A percentile compares a stretch with the other conserved stretches of the same genome.
phyloP scores from a whole-genome alignment of 1,140 invertebrate species.

The Ylistrum balloti region DNA sequence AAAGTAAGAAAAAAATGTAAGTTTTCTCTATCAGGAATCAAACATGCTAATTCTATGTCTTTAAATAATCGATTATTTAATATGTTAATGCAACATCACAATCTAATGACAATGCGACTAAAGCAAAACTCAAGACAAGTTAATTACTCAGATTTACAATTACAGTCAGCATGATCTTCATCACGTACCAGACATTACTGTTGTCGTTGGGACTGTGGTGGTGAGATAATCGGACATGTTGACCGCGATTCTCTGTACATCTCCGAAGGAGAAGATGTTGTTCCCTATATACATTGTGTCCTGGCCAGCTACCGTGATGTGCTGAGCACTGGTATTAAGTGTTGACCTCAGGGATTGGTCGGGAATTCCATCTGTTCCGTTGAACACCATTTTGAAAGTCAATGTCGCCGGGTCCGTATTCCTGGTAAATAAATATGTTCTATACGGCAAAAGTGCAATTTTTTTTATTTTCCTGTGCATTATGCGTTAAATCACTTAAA shows the following conservation, averaged over 20 bases:
- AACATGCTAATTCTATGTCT: too few relatives aligned
- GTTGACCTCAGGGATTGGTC: background rate
- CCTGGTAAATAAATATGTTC: too few relatives aligned
- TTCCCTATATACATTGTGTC: background rate
- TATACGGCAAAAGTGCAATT: too few relatives aligned
- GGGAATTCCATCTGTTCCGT: background rate
- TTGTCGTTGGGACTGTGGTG: conserved; percentile 45
- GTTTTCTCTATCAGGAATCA: too few relatives aligned
- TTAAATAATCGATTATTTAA: too few relatives aligned
- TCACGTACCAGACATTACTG: conserved; percentile 54
- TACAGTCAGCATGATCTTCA: too few relatives aligned
- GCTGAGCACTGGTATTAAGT: background rate
- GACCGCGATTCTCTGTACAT: conserved; percentile 57
- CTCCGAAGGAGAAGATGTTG: conserved; percentile 26
- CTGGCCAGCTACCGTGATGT: background rate
- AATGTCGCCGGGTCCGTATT: background rate
- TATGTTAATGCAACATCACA: too few relatives aligned
- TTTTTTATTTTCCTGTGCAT: too few relatives aligned
- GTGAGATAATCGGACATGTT: conserved; percentile 59
- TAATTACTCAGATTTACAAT: too few relatives aligned
- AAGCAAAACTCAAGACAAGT: too few relatives aligned
- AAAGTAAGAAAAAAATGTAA: background rate
- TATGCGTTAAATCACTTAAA: too few relatives aligned
- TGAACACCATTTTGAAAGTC: background rate
- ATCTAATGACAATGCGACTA: too few relatives aligned